Evolutionary conservation across 2,888 invertebrate genomes (phyloP).

Genomic region (Acanthosoma haemorrhoidale): DNA sequence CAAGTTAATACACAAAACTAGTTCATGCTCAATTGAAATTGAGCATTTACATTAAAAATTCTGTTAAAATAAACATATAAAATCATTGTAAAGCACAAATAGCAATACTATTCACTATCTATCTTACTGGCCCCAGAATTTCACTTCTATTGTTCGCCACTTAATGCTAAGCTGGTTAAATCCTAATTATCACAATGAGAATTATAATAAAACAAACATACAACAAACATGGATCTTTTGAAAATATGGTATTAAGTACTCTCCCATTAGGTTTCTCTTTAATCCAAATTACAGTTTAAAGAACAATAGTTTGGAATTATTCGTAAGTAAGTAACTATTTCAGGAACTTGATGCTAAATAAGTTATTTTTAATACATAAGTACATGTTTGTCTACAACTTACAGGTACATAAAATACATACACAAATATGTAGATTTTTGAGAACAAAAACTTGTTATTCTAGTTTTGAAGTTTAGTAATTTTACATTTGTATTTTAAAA

Average conservation of each 20-base stretch:
- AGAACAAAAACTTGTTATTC: neutral
- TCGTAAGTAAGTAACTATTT: conserved; percentile 5
- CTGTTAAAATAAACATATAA: neutral
- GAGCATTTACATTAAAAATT: neutral
- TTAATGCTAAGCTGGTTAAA: conserved; percentile 1
- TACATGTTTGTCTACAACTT: neutral
- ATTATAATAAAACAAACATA: neutral
- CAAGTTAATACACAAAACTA: neutral
- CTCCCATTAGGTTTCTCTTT: neutral
- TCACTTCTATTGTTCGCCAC: neutral
- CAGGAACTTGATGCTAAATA: neutral
- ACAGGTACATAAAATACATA: conserved; percentile 7
- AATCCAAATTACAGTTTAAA: neutral
- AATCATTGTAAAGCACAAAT: too few species aligned
- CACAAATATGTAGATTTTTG: neutral
- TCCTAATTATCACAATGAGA: neutral
- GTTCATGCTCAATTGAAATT: neutral
- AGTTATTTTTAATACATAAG: neutral
- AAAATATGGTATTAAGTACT: conserved; percentile 1
- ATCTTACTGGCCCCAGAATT: conserved; percentile 7
- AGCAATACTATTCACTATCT: too few species aligned
- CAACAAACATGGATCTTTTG: neutral
- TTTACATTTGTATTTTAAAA: neutral
- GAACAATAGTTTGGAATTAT: neutral
- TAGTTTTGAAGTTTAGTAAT: neutral